Evolutionary conservation across 2,888 invertebrate species (phyloP).

Genomic region (Sphaerophoria rueppellii): DNA sequence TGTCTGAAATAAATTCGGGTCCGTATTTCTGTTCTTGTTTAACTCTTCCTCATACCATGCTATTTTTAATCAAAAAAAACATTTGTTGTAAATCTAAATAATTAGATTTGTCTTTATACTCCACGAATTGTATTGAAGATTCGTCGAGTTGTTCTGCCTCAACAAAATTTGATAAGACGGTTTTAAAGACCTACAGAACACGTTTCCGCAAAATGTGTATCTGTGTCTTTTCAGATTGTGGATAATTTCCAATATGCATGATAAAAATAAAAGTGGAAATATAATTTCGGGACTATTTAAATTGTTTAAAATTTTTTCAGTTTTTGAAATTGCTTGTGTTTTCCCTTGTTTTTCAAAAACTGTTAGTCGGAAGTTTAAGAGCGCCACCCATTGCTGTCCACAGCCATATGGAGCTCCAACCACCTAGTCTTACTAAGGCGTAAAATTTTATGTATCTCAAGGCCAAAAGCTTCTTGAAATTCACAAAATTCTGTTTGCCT

Average conservation of each 20-base stretch:
- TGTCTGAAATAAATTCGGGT: too few relatives aligned
- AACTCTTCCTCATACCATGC: conserved; percentile 23
- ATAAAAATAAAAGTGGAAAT: conserved; percentile 22
- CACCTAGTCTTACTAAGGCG: conserved; percentile 39
- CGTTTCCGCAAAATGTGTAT: conserved; percentile 30
- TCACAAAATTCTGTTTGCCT: conserved; percentile 33
- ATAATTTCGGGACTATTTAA: conserved; percentile 26
- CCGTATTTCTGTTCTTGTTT: conserved; percentile 2
- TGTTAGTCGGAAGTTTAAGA: conserved; percentile 28
- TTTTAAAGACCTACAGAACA: conserved; percentile 20
- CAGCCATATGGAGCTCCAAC: conserved; percentile 42
- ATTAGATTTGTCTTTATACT: conserved; percentile 15
- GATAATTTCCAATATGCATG: conserved; percentile 29
- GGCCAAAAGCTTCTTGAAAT: conserved; percentile 43
- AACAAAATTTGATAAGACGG: conserved; percentile 19
- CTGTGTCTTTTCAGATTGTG: conserved; percentile 40
- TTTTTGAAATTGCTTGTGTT: neutral
- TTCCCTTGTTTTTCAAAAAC: conserved; percentile 39
- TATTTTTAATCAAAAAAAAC: conserved; percentile 26
- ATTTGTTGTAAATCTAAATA: conserved; percentile 28
- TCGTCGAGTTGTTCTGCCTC: conserved; percentile 21
- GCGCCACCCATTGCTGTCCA: conserved; percentile 36
- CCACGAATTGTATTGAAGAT: conserved; percentile 1
- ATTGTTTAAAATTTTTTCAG: conserved; percentile 14
- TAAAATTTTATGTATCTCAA: conserved; percentile 40